These are phyloP conservation scores for Oscheius sp. DNA, from an alignment of 2,888 invertebrate species.

Conservation along the genomic window DNA sequence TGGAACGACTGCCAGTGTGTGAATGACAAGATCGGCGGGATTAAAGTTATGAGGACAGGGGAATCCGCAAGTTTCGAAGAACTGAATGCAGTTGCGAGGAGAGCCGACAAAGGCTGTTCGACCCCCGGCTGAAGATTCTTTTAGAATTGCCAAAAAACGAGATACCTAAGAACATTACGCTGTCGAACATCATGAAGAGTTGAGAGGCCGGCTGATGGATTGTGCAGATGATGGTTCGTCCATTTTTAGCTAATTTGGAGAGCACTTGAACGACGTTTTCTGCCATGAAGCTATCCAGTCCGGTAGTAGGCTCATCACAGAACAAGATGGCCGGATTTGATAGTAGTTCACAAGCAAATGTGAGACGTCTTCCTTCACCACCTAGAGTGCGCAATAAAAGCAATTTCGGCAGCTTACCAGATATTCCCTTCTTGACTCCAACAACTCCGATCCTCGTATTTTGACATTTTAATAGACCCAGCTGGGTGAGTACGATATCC, in stretches of 20 bases:
- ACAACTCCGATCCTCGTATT: slow-evolving; percentile 90
- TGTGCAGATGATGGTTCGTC: slow-evolving; percentile 72
- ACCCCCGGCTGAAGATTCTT: slow-evolving; percentile 82
- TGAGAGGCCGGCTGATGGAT: slow-evolving; percentile 73
- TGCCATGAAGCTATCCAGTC: slow-evolving; percentile 96
- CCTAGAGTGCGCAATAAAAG: slow-evolving; percentile 82
- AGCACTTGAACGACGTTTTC: slow-evolving; percentile 84
- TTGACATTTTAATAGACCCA: slow-evolving; percentile 88
- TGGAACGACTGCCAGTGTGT: slow-evolving; percentile 87
- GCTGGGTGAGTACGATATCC: slow-evolving; percentile 82
- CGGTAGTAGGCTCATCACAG: slow-evolving; percentile 92
- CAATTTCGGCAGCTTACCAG: slow-evolving; percentile 43
- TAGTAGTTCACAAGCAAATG: slow-evolving; percentile 88
- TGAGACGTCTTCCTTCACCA: slow-evolving; percentile 78
- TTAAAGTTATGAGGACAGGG: slow-evolving; percentile 86
- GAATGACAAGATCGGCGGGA: slow-evolving; percentile 92
- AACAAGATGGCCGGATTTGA: slow-evolving; percentile 94
- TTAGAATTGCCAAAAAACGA: slow-evolving; percentile 56
- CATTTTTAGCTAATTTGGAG: slow-evolving; percentile 63
- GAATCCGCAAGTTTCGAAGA: slow-evolving; percentile 69
- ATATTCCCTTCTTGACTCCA: slow-evolving; percentile 79
- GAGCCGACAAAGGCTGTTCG: slow-evolving; percentile 85
- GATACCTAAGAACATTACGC: slow-evolving; percentile 82
- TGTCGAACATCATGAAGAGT: slow-evolving; percentile 70
- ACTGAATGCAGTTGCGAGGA: slow-evolving; percentile 71